A percentile compares a stretch with the other conserved stretches of the same genome.
These are phyloP conservation scores for Phallusia fumigata DNA, from an alignment of 23 tunicate species.

Conservation along the genomic window DNA sequence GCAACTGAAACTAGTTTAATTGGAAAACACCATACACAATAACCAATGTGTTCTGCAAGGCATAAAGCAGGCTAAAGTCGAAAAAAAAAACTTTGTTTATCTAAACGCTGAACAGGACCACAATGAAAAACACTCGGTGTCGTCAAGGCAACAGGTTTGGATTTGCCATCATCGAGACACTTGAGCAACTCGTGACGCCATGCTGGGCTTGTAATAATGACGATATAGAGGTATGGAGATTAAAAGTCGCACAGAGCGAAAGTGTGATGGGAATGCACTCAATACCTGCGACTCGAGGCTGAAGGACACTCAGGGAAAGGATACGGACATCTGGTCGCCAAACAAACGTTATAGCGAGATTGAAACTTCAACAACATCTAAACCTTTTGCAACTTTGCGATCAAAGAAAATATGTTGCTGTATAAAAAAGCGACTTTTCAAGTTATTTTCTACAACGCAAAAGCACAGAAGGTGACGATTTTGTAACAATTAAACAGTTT, in stretches of 20 bases:
- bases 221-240: neutral
- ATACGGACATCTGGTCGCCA: neutral
- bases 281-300: conserved; percentile 1
- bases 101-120: neutral
- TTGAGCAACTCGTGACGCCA: neutral
- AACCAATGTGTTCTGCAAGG: no score
- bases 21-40: no score
- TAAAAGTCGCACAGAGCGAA: conserved; percentile 15
- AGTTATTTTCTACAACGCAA: no score
- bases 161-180: neutral
- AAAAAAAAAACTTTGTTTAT: neutral
- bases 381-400: no score
- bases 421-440: no score
- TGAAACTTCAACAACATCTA: no score
- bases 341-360: no score
- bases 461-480: no score
- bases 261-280: conserved; percentile 20
- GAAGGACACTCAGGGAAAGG: conserved; percentile 6
- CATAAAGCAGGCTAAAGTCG: no score
- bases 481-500: no score
- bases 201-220: neutral
- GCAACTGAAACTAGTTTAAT: no score
- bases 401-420: no score
- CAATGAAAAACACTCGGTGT: neutral
- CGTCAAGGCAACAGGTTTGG: conserved; percentile 2